Evolutionary conservation across 2,888 invertebrate genomes (phyloP).

Genomic region (Pteria penguin): DNA sequence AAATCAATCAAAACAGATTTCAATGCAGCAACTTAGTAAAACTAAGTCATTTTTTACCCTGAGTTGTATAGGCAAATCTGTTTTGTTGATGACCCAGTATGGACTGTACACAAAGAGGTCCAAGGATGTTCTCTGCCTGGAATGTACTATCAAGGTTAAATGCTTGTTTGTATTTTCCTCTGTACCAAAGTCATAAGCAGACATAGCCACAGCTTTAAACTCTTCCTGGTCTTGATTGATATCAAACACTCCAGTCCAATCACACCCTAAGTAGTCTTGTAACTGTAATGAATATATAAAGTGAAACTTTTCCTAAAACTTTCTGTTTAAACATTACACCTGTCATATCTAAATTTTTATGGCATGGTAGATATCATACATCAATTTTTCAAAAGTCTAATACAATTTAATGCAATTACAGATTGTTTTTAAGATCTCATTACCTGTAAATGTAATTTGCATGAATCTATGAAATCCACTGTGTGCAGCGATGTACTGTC

Average conservation of each 20-base stretch:
- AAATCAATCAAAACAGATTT: no score
- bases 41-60: conserved; percentile 86
- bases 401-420: no score
- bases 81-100: conserved; percentile 80
- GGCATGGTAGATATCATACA: no score
- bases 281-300: no score
- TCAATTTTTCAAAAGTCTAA: no score
- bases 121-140: conserved; percentile 84
- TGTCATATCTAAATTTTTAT: no score
- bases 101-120: conserved; percentile 83
- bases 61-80: conserved; percentile 82
- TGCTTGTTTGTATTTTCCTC: conserved; percentile 86
- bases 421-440: no score
- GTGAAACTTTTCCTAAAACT: no score
- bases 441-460: conserved; percentile 77
- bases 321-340: no score
- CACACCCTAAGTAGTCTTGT: conserved; percentile 84
- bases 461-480: conserved; percentile 84
- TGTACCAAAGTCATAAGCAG: conserved; percentile 78
- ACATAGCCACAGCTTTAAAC: conserved; percentile 84
- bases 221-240: conserved; percentile 84
- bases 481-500: conserved; percentile 87
- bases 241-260: conserved; percentile 87
- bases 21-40: no score
- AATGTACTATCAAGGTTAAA: conserved; percentile 85